Conservation (phyloP, 2,888 invertebrate species). For the Sialis lutaria region DNA sequence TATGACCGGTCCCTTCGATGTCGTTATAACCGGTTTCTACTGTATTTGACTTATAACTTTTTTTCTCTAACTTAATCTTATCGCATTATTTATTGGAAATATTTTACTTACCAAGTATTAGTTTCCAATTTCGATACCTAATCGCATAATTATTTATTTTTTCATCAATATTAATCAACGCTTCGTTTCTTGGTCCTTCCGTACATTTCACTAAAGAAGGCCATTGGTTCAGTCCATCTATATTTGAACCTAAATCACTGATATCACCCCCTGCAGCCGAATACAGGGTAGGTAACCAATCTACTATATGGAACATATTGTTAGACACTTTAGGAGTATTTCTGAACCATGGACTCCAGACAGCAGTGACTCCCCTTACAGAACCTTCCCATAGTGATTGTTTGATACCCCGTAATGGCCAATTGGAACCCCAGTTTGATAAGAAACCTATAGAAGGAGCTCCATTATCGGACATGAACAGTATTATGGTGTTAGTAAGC, state of each 20-base stretch:
- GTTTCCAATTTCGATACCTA: conserved; percentile 29
- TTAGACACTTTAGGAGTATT: conserved; percentile 42
- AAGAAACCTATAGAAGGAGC: conserved; percentile 58
- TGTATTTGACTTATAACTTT: no score
- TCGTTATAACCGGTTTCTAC: no score
- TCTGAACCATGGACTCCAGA: conserved; percentile 59
- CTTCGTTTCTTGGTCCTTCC: conserved; percentile 36
- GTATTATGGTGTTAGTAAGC: conserved; percentile 66
- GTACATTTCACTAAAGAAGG: conserved; percentile 35
- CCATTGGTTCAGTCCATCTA: conserved; percentile 57
- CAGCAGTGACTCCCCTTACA: conserved; percentile 56
- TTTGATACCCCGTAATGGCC: conserved; percentile 67
- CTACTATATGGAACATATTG: conserved; percentile 62
- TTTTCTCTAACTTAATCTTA: no score
- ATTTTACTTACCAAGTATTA: conserved; percentile 27
- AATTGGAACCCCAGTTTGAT: conserved; percentile 63
- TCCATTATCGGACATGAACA: conserved; percentile 83
- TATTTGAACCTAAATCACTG: conserved; percentile 20
- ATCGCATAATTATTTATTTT: conserved; percentile 26
- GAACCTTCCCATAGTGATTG: conserved; percentile 91
- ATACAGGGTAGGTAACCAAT: conserved; percentile 78
- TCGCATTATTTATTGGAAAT: not conserved
- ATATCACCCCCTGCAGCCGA: conserved; percentile 40
- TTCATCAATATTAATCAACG: conserved; percentile 59
- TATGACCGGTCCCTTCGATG: no score